These are phyloP conservation scores for Pseudochirops cupreus DNA, from an alignment of 2,797 vertebrate genomes.

Conservation along the genomic window DNA sequence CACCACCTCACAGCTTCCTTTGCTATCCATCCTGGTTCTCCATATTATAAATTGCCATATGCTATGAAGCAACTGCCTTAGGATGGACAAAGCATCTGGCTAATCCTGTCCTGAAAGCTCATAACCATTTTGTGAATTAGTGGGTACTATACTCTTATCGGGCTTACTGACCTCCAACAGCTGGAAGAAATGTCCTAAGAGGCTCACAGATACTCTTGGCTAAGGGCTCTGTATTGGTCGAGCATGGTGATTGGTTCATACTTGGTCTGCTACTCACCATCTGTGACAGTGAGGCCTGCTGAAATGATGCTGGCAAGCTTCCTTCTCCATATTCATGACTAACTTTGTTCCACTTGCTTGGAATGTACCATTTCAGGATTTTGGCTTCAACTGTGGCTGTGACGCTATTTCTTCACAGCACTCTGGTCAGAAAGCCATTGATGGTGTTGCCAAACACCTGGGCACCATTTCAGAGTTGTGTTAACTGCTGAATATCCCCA, in stretches of 20 bases:
- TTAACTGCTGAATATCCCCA: background rate
- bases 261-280: background rate
- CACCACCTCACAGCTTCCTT: fast-evolving
- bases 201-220: background rate
- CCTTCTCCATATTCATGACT: background rate
- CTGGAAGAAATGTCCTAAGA: background rate
- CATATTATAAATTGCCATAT: background rate
- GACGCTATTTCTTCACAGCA: background rate
- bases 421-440: conserved; percentile 7
- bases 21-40: fast-evolving
- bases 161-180: background rate
- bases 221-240: background rate
- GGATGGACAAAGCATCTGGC: background rate
- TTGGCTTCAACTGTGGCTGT: background rate
- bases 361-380: background rate
- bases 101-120: background rate
- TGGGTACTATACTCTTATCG: background rate
- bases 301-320: background rate
- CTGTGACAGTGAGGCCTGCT: background rate
- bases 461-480: background rate
- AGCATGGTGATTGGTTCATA: background rate
- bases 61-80: background rate
- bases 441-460: background rate
- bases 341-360: background rate
- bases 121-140: background rate